Evolutionary conservation across 2,888 invertebrate genomes (phyloP).

Genomic region (Platynereis dumerilii): DNA sequence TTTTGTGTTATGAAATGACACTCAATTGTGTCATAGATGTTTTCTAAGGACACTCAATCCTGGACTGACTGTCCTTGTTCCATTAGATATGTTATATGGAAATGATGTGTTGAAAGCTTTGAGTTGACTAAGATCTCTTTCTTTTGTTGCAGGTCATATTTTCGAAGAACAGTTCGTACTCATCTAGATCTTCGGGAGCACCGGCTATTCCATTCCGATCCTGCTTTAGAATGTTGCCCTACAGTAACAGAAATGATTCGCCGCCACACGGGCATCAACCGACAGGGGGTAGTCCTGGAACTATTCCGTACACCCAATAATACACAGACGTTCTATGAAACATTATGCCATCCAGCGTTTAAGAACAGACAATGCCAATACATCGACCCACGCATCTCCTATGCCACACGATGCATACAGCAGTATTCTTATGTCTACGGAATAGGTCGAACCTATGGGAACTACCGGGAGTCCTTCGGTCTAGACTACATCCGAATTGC

Average conservation of each 20-base stretch:
- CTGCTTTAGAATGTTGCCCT: conserved; percentile 76
- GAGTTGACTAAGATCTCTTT: neutral
- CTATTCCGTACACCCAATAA: conserved; percentile 74
- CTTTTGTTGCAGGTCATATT: conserved; percentile 2
- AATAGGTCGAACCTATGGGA: conserved; percentile 70
- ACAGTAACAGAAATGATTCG: conserved; percentile 78
- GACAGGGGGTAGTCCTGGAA: conserved; percentile 70
- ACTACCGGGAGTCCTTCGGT: conserved; percentile 69
- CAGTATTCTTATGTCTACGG: conserved; percentile 85
- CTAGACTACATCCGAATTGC: conserved; percentile 83
- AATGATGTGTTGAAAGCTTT: too few species aligned
- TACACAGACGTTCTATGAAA: conserved; percentile 74
- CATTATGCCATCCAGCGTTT: conserved; percentile 76
- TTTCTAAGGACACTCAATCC: too few species aligned
- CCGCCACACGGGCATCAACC: conserved; percentile 79
- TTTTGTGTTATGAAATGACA: too few species aligned
- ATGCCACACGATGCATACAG: conserved; percentile 81
- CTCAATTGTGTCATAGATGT: too few species aligned
- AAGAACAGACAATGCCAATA: conserved; percentile 78
- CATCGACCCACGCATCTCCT: conserved; percentile 73
- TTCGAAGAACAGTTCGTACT: neutral
- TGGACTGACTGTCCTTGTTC: too few species aligned
- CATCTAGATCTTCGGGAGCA: conserved; percentile 29
- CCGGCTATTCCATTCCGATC: conserved; percentile 27
- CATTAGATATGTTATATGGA: too few species aligned